Conservation (phyloP, 2,113 vertebrate genomes). For the Grallaria varia region DNA sequence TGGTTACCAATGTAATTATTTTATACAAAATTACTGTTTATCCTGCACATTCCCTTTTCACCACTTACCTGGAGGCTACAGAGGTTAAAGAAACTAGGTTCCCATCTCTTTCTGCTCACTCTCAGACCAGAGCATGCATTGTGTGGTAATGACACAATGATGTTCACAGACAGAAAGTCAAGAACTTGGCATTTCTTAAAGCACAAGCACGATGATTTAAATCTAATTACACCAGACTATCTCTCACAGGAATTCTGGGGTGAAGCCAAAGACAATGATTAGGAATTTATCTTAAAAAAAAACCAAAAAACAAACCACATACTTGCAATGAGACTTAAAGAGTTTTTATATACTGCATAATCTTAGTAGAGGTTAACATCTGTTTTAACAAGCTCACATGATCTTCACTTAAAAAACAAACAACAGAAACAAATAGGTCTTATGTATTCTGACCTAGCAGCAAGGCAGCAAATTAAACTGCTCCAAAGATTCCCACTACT, state of each 20-base stretch:
- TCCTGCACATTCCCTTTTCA: neutral
- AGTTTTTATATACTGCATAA: neutral
- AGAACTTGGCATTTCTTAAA: neutral
- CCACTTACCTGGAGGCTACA: neutral
- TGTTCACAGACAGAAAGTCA: neutral
- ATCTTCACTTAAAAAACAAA: neutral
- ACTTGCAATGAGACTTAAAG: neutral
- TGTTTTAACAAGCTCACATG: neutral
- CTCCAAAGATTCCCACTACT: neutral
- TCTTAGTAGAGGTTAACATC: neutral
- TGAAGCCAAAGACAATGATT: neutral
- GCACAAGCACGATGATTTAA: neutral
- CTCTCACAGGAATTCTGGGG: neutral
- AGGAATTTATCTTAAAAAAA: neutral
- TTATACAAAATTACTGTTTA: neutral
- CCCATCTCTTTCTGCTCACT: neutral
- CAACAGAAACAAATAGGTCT: neutral
- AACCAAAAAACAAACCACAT: no score
- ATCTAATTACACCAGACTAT: neutral
- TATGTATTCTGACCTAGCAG: neutral
- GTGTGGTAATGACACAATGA: neutral
- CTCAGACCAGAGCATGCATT: neutral
- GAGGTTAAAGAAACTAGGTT: neutral
- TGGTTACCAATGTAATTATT: neutral
- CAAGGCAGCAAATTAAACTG: neutral